Conservation (phyloP, 2,113 vertebrate species). For the Nyctibius bracteatus region DNA sequence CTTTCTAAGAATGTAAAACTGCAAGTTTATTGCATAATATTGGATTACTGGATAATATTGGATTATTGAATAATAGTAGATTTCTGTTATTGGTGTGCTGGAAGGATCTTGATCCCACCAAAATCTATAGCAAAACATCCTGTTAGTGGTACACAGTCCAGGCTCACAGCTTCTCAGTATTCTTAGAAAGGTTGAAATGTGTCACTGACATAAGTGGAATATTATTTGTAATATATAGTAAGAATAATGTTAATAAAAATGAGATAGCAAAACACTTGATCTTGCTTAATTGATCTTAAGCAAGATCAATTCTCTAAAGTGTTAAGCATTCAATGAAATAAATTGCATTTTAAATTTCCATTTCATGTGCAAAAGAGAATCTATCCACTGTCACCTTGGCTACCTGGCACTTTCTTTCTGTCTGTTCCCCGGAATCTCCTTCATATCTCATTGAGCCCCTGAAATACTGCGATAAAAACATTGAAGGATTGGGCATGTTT, state of each 20-base stretch:
- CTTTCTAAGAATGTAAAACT: neutral
- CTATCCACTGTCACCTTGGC: neutral
- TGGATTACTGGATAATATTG: neutral
- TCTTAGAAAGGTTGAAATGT: neutral
- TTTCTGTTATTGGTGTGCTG: neutral
- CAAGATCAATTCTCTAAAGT: neutral
- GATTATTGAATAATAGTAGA: neutral
- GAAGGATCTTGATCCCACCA: neutral
- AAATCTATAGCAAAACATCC: neutral
- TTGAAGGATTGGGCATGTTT: neutral
- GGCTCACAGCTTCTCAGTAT: neutral
- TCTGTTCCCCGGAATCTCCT: neutral
- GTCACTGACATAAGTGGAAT: neutral
- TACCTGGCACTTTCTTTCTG: neutral
- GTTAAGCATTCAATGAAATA: neutral
- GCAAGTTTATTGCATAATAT: neutral
- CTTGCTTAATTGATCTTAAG: too few relatives aligned
- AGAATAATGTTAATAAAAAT: neutral
- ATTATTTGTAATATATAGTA: neutral
- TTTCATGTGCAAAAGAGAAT: neutral
- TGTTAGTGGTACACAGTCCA: neutral
- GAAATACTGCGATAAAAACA: neutral
- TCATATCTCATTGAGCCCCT: neutral
- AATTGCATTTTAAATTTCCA: neutral
- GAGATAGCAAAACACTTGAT: neutral